phyloP scores from a whole-genome alignment of 1,140 invertebrate genomes.

The Cyphomyrmex costatus region DNA sequence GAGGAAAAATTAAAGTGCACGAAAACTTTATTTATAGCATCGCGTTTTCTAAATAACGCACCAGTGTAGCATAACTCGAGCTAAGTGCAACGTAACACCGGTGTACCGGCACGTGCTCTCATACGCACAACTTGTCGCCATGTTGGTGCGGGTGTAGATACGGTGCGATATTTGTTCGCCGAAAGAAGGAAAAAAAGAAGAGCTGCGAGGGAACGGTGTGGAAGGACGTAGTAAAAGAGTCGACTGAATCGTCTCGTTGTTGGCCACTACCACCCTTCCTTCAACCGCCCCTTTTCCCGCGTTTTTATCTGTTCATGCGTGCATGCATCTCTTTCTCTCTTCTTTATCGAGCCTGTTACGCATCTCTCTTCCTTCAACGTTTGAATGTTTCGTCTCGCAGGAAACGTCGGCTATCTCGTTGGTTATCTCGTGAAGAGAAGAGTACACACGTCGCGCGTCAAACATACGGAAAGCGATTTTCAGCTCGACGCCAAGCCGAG shows the following conservation, averaged over 20 bases:
- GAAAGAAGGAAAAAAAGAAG: constrained; percentile 52
- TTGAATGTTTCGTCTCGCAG: constrained; percentile 47
- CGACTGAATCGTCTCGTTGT: constrained; percentile 77
- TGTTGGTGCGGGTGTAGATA: constrained; percentile 74
- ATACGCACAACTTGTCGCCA: constrained; percentile 71
- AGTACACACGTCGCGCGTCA: constrained; percentile 67
- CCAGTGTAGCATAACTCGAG: not conserved
- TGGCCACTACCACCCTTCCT: constrained; percentile 37
- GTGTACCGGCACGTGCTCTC: constrained; percentile 72
- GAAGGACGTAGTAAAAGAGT: constrained; percentile 54
- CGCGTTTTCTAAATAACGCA: constrained; percentile 35
- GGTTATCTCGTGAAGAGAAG: constrained; percentile 68
- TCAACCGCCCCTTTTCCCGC: not conserved
- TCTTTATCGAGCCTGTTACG: constrained; percentile 11
- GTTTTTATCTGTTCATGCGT: constrained; percentile 54
- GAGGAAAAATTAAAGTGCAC: not conserved
- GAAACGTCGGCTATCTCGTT: constrained; percentile 68
- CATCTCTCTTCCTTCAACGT: constrained; percentile 1
- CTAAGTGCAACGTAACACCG: constrained; percentile 54
- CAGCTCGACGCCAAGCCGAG: constrained; percentile 36
- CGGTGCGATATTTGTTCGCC: constrained; percentile 72
- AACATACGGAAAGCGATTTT: constrained; percentile 68
- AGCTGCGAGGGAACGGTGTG: constrained; percentile 21
- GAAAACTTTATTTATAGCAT: not conserved
- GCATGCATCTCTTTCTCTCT: constrained; percentile 40